Conservation (phyloP, 2,113 vertebrate genomes). For the Actenoides lindsayi region DNA sequence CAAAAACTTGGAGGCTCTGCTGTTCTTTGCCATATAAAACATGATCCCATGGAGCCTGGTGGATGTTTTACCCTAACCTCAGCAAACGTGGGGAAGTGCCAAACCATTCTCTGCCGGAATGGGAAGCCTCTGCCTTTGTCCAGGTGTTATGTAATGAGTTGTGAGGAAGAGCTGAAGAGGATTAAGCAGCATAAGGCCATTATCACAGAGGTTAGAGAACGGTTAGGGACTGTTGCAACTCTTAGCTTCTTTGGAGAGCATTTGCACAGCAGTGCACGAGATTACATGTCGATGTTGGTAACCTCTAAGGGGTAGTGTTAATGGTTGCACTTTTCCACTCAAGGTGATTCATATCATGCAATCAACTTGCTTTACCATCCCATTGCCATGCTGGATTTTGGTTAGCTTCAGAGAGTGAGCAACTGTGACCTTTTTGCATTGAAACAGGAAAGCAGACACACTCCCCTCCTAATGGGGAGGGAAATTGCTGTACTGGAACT, state of each 20-base stretch:
- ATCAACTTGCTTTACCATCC: not conserved
- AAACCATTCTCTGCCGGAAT: conserved; percentile 91
- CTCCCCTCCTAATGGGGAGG: not conserved
- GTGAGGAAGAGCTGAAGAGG: conserved; percentile 89
- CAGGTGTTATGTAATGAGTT: conserved; percentile 85
- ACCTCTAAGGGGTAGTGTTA: not conserved
- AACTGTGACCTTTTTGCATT: not conserved
- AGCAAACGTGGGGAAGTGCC: conserved; percentile 97
- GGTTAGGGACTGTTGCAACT: not conserved
- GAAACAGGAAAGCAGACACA: not conserved
- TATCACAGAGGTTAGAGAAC: conserved; percentile 88
- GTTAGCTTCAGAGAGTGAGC: not conserved
- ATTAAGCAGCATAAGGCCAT: conserved; percentile 94
- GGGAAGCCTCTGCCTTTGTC: conserved; percentile 93
- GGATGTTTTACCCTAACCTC: conserved; percentile 95
- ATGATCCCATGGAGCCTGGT: conserved; percentile 90
- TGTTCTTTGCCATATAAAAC: conserved; percentile 95
- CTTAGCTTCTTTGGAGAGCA: not conserved
- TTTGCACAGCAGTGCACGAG: not conserved
- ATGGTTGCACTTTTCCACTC: not conserved
- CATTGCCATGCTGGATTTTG: not conserved
- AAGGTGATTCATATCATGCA: not conserved
- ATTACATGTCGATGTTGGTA: not conserved
- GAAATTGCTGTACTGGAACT: not conserved
- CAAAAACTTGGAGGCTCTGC: conserved; percentile 97